Percentiles rank a stretch among this genome's conserved stretches.
Conservation (phyloP, 2,888 invertebrate genomes). For the Mylabris sibirica region DNA sequence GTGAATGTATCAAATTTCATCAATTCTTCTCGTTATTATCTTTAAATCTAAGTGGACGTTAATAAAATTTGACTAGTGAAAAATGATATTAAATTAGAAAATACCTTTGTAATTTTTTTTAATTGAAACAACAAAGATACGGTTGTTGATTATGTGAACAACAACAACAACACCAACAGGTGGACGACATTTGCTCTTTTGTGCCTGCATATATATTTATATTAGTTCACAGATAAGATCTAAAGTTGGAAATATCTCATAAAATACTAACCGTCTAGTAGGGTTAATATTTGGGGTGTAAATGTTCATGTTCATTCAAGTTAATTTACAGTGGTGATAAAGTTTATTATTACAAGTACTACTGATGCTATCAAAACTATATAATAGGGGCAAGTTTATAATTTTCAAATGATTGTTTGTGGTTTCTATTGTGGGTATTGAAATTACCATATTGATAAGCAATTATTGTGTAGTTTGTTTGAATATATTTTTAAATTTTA, state of each 20-base stretch:
- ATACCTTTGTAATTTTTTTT: not conserved
- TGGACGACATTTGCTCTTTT: slow-evolving; percentile 9
- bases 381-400: no score
- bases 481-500: not conserved
- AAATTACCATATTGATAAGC: not conserved
- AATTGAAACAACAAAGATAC: not conserved
- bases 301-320: not conserved
- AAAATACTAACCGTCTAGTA: slow-evolving; percentile 4
- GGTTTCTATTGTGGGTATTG: not conserved
- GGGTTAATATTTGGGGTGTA: slow-evolving; percentile 9
- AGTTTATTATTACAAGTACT: not conserved
- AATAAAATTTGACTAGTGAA: slow-evolving; percentile 8
- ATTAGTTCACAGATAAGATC: not conserved
- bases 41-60: not conserved
- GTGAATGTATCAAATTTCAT: not conserved
- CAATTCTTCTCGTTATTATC: not conserved
- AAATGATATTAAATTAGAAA: not conserved
- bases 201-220: not conserved
- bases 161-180: not conserved
- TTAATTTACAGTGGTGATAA: not conserved
- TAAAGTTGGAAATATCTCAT: not conserved
- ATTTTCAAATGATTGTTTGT: not conserved
- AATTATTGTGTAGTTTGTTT: not conserved
- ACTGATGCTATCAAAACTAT: no score
- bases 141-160: not conserved